A percentile compares a stretch with the other conserved stretches of the same genome.
Evolutionary conservation across 2,888 invertebrate genomes (phyloP).

Genomic region (Mechanitis messenoides): DNA sequence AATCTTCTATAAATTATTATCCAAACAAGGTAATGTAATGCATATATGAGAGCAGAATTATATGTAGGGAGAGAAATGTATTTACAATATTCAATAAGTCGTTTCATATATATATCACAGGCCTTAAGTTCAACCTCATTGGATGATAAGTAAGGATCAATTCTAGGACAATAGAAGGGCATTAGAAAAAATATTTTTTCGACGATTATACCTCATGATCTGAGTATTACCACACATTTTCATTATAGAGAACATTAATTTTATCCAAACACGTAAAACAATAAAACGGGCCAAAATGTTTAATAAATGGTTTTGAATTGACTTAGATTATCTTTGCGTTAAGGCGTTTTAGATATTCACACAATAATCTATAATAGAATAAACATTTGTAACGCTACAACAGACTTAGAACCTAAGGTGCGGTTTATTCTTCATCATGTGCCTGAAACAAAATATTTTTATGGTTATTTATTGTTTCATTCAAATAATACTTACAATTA

Average conservation of each 20-base stretch:
- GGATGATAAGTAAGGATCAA: not conserved
- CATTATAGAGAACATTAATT: not conserved
- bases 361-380: slow-evolving; percentile 51
- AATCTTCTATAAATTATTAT: not conserved
- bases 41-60: not conserved
- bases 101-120: not conserved
- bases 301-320: slow-evolving; percentile 58
- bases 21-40: not conserved
- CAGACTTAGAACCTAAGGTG: slow-evolving; percentile 84
- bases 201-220: not conserved
- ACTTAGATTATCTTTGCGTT: slow-evolving; percentile 58
- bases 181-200: not conserved
- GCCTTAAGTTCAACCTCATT: not conserved
- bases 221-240: not conserved
- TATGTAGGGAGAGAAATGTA: not conserved
- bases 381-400: slow-evolving; percentile 53
- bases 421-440: slow-evolving; percentile 92
- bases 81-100: not conserved
- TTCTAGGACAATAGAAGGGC: not conserved
- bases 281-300: slow-evolving; percentile 46
- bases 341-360: slow-evolving; percentile 59
- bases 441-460: slow-evolving; percentile 77
- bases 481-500: too few relatives aligned
- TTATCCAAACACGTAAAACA: not conserved
- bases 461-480: too few relatives aligned